A percentile compares a stretch with the other conserved stretches of the same genome.
phyloP scores from a whole-genome alignment of 1,140 invertebrate genomes.

The Ceratina japonica region DNA sequence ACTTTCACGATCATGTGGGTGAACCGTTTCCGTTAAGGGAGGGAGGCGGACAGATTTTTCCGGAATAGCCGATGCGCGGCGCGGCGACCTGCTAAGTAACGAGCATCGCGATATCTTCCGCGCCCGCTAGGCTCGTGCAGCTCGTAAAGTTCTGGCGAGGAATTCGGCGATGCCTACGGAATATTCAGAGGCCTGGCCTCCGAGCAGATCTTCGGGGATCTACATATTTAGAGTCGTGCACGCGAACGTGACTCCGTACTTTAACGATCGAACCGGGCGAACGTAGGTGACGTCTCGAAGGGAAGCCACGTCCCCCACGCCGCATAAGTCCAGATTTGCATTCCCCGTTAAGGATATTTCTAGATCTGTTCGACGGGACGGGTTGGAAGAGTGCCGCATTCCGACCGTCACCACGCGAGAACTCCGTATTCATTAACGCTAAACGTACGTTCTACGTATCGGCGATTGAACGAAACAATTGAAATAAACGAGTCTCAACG shows the following conservation, averaged over 20 bases:
- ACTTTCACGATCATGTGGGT: not conserved
- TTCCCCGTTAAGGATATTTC: conserved; percentile 62
- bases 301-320: conserved; percentile 26
- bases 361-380: conserved; percentile 55
- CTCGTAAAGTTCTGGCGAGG: not conserved
- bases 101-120: conserved; percentile 19
- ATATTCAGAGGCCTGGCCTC: conserved; percentile 36
- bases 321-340: conserved; percentile 61
- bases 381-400: conserved; percentile 58
- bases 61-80: conserved; percentile 33
- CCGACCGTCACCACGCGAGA: conserved; percentile 30
- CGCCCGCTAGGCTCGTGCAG: conserved; percentile 30
- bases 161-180: conserved; percentile 46
- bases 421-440: conserved; percentile 50
- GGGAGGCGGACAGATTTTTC: conserved; percentile 8
- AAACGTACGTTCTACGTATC: conserved; percentile 20
- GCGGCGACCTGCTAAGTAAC: conserved; percentile 32
- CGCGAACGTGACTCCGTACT: conserved; percentile 45
- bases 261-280: conserved; percentile 38
- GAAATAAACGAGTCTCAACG: too few relatives aligned
- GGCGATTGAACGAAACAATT: not conserved
- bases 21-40: conserved; percentile 21
- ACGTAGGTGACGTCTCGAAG: conserved; percentile 48
- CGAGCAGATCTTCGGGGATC: conserved; percentile 41
- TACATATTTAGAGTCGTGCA: conserved; percentile 50